Evolutionary conservation across 2,113 vertebrate species (phyloP), one percentile per base, ranked within the genome.

Genomic region (Thomomys bottae): DNA sequence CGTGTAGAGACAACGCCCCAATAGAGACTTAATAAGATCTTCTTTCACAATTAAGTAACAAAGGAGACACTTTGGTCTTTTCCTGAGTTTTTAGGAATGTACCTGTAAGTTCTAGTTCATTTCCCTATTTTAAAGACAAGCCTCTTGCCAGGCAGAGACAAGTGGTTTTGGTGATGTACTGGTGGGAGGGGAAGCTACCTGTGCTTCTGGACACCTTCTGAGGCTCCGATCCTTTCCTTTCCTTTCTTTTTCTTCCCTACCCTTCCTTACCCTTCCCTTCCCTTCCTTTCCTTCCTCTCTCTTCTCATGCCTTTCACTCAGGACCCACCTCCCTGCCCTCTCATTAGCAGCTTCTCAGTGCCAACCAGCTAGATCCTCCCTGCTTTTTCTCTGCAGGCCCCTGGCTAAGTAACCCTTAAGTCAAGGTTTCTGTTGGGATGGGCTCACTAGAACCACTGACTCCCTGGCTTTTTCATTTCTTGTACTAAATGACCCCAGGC

Each of bases 11-110:
- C 9, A 38, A 36, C 6, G 77, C 30, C 17, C 87, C 30, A 67
- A 26, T n/a, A 64, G 94, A 87, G 36, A 34, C 73, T 82, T 87
- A 34, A 54, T 70, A 91, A 84, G 7, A 21, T 71, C 38, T 73
- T 73, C 61, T 80, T 71, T 71, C 30, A 63, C 12, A 80, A 86
- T 66, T 77, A 63, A 26, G 32, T 21, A 63, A 64, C 20, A 49
- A 84, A 49, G 45, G 36, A 89, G 72, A 6, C 34, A 42, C 71
- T 90, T 77, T 45, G 82, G 61, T n/a, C 30, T 34, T 63, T 89
- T 71, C 67, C 20, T 79, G 12, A 85, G 23, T 86, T 75, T 24
- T 8, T 75, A 18, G 26, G 81, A 88, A 92, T 49, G 36, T 59
- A 23, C 0, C 40, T 76, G 45, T 54, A 38, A 76, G 34, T 38